A percentile compares a stretch with the other conserved stretches of the same genome.
Conservation (phyloP, 2,888 invertebrate species). For the Xiphydria camelus region DNA sequence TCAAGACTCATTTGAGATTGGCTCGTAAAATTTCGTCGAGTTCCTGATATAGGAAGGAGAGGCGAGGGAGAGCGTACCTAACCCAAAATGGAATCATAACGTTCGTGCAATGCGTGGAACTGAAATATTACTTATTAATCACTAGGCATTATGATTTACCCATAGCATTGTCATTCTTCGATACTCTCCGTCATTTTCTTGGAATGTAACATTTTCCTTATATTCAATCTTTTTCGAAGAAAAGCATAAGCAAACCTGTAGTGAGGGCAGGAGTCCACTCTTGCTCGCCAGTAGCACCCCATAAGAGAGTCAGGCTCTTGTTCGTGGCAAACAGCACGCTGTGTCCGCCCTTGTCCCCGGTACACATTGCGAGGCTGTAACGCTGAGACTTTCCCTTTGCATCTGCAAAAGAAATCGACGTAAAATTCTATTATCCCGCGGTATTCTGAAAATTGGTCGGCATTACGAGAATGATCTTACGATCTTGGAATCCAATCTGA, state of each 20-base stretch:
- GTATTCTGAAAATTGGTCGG: background rate
- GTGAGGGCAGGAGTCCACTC: constrained; percentile 96
- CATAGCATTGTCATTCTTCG: background rate
- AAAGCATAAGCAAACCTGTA: constrained; percentile 70
- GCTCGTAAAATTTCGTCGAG: no score
- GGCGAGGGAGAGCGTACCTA: no score
- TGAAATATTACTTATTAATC: no score
- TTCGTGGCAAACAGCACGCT: constrained; percentile 35
- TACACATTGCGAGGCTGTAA: constrained; percentile 38
- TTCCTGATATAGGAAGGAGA: no score
- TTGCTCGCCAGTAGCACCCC: constrained; percentile 96
- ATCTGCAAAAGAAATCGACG: constrained; percentile 30
- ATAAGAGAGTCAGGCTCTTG: constrained; percentile 72
- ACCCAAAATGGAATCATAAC: no score
- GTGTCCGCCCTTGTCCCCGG: constrained; percentile 47
- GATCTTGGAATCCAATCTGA: constrained; percentile 60
- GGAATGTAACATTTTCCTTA: background rate
- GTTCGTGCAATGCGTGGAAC: no score
- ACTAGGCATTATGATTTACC: constrained; percentile 1
- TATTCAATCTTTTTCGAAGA: constrained; percentile 11
- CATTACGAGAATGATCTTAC: constrained; percentile 46
- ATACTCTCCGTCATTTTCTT: background rate
- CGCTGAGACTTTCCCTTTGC: constrained; percentile 40
- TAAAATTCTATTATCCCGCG: background rate
- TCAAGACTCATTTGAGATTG: no score